Evolutionary conservation across 2,888 invertebrate species (phyloP).

Genomic region (Leucophenga montana): DNA sequence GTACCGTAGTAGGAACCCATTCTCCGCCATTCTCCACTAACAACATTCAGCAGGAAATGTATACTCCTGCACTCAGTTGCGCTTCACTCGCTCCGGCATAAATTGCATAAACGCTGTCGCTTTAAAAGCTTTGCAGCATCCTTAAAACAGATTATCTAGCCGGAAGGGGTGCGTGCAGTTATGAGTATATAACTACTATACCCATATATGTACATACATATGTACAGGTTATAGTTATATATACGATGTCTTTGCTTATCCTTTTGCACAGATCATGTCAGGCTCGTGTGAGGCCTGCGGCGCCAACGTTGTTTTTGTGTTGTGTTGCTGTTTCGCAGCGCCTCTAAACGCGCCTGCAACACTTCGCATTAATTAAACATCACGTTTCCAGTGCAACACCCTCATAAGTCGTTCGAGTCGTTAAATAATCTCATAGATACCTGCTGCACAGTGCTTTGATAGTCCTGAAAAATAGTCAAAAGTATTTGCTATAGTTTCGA

Average conservation of each 20-base stretch:
- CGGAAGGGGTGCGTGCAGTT: neutral
- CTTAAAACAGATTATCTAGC: constrained; percentile 14
- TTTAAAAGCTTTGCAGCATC: constrained; percentile 3
- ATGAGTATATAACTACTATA: neutral
- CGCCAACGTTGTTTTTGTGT: constrained; percentile 29
- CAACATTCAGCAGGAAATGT: neutral
- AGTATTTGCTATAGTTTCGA: too few relatives aligned
- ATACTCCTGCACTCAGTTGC: too few relatives aligned
- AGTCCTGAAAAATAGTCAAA: too few relatives aligned
- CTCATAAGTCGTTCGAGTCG: constrained; percentile 56
- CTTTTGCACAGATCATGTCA: constrained; percentile 8
- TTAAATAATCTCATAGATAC: constrained; percentile 9
- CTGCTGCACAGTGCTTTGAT: too few relatives aligned
- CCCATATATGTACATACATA: neutral
- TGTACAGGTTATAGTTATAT: too few relatives aligned
- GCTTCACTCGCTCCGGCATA: too few relatives aligned
- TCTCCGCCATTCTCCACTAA: neutral
- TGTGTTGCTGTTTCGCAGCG: constrained; percentile 14
- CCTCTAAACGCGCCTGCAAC: constrained; percentile 33
- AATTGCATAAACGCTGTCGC: constrained; percentile 19
- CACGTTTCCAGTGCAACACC: constrained; percentile 66
- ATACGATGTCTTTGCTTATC: neutral
- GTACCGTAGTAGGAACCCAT: neutral
- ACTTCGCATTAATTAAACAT: constrained; percentile 68
- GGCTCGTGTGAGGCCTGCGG: constrained; percentile 22